phyloP scores from a whole-genome alignment of 2,113 vertebrate genomes.

The Cardinalis cardinalis region DNA sequence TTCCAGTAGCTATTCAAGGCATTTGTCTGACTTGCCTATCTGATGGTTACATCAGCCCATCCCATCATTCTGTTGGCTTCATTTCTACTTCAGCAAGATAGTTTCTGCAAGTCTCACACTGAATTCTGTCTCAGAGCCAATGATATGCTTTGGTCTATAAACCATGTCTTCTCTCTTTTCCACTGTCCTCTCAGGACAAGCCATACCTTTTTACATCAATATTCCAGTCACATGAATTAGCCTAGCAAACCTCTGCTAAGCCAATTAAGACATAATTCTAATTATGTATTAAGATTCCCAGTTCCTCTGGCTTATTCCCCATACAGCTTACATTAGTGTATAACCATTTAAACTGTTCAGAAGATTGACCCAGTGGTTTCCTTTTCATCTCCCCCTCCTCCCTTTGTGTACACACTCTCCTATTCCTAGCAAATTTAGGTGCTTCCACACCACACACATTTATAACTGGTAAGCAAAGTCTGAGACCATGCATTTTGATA shows the following conservation, averaged over 20 bases:
- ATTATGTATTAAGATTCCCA: slow-evolving; percentile 34
- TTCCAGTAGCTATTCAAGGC: neutral
- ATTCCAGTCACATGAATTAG: slow-evolving; percentile 3
- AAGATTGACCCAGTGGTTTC: neutral
- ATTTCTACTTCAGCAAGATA: neutral
- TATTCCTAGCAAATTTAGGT: neutral
- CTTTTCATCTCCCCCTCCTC: neutral
- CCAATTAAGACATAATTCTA: slow-evolving; percentile 54
- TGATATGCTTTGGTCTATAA: neutral
- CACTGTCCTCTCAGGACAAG: neutral
- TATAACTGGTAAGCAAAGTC: neutral
- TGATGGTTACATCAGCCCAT: neutral
- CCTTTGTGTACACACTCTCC: neutral
- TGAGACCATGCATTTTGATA: neutral
- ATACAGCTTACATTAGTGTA: neutral
- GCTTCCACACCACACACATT: neutral
- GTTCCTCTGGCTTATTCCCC: slow-evolving; percentile 13
- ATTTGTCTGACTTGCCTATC: neutral
- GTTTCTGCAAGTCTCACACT: neutral
- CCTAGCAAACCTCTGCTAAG: slow-evolving; percentile 16
- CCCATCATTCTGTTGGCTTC: neutral
- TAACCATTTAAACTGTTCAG: neutral
- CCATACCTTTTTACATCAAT: neutral
- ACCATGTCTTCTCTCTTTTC: neutral
- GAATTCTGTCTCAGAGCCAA: neutral